These are phyloP conservation scores for Mormyrus hasselquistii DNA, from an alignment of 2,797 vertebrate genomes.

Conservation along the genomic window DNA sequence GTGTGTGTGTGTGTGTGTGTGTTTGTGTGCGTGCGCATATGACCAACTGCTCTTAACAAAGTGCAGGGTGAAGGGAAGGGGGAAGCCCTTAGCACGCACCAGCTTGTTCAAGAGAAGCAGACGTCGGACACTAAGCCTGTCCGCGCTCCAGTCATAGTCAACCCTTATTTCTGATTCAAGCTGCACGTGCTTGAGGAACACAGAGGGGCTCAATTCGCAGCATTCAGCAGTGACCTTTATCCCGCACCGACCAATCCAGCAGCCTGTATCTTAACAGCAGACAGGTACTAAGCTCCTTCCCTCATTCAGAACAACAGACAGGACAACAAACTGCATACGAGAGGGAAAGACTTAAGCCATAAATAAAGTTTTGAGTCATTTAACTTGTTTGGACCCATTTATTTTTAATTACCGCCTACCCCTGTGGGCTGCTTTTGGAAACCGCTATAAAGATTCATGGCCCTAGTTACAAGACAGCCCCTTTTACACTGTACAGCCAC, in stretches of 20 bases:
- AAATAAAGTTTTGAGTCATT: slow-evolving; percentile 12
- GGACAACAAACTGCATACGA: not conserved
- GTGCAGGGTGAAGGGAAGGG: not conserved
- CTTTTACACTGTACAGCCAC: not conserved
- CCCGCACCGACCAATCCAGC: not conserved
- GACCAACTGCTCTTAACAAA: slow-evolving; percentile 27
- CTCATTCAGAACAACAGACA: not conserved
- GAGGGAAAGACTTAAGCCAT: not conserved
- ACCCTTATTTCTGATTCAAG: not conserved
- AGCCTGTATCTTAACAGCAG: not conserved
- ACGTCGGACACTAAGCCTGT: not conserved
- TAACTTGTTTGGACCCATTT: slow-evolving; percentile 8
- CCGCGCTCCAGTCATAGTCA: not conserved
- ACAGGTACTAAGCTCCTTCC: not conserved
- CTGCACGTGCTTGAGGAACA: not conserved
- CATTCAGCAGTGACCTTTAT: not conserved
- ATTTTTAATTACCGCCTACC: slow-evolving; percentile 1
- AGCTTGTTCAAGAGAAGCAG: not conserved
- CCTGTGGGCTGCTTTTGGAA: not conserved
- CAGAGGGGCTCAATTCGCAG: not conserved
- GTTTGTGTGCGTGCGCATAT: not conserved
- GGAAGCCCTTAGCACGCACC: not conserved
- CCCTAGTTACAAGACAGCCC: not conserved
- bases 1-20: not conserved
- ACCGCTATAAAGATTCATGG: slow-evolving; percentile 9